Conservation (phyloP, 2,113 vertebrate genomes). For the Corythoichthys intestinalis region DNA sequence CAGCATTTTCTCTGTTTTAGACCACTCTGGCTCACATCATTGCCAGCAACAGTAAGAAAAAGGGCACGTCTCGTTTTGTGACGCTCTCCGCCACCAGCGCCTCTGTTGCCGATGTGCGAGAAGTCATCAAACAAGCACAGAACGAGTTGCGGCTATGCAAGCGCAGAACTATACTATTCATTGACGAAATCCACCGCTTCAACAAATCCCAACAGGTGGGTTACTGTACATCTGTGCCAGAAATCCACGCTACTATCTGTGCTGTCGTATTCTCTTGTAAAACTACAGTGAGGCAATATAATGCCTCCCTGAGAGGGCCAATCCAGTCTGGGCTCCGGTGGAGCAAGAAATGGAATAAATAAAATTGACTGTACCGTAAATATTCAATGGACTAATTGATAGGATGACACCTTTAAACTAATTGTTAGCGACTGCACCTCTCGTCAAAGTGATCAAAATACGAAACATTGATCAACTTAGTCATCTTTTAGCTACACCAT, state of each 20-base stretch:
- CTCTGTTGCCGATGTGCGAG: constrained; percentile 85
- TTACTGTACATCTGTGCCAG: neutral
- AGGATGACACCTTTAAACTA: too few relatives aligned
- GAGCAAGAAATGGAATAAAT: too few relatives aligned
- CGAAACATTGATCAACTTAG: too few relatives aligned
- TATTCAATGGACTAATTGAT: too few relatives aligned
- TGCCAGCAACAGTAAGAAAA: constrained; percentile 84
- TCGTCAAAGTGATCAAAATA: too few relatives aligned
- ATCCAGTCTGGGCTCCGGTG: too few relatives aligned
- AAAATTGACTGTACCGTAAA: too few relatives aligned
- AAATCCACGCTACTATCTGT: neutral
- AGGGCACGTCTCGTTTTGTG: constrained; percentile 81
- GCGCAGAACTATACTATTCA: constrained; percentile 94
- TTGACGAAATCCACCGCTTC: constrained; percentile 98
- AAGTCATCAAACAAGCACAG: constrained; percentile 93
- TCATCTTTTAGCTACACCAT: too few relatives aligned
- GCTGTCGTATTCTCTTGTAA: neutral
- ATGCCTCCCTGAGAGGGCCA: neutral
- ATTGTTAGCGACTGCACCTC: too few relatives aligned
- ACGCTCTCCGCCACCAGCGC: constrained; percentile 87
- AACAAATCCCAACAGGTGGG: constrained; percentile 96
- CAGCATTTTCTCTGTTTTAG: constrained; percentile 65
- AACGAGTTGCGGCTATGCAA: constrained; percentile 92
- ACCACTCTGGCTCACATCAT: constrained; percentile 95
- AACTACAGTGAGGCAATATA: neutral